Evolutionary conservation across 2,113 vertebrate species (phyloP).

Genomic region (Cercopithecus mona): DNA sequence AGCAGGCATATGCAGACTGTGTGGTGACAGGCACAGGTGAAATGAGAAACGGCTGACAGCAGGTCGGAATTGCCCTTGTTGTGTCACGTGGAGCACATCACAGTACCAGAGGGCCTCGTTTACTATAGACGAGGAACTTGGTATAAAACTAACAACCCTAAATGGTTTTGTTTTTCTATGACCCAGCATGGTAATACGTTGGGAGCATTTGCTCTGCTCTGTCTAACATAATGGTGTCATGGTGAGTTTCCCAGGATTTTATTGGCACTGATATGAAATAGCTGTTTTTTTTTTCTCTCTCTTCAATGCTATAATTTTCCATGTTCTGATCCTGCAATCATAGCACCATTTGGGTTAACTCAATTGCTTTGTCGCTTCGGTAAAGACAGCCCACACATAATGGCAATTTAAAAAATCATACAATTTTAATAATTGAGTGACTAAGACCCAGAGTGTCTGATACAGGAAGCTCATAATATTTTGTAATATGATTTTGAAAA

Average conservation of each 20-base stretch:
- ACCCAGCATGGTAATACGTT: background rate
- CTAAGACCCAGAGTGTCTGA: conserved; percentile 81
- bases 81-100: background rate
- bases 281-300: conserved; percentile 27
- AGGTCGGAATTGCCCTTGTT: background rate
- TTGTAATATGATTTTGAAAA: conserved; percentile 81
- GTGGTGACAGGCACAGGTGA: background rate
- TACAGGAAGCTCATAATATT: conserved; percentile 83
- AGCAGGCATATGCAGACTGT: background rate
- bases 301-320: conserved; percentile 73
- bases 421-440: conserved; percentile 83
- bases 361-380: conserved; percentile 69
- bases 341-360: conserved; percentile 74
- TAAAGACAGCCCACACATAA: conserved; percentile 80
- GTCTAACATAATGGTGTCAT: conserved; percentile 55
- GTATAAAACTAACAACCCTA: background rate
- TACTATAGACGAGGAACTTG: background rate
- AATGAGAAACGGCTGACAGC: background rate
- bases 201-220: conserved; percentile 40
- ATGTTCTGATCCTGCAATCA: conserved; percentile 74
- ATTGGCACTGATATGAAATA: conserved; percentile 62
- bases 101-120: background rate
- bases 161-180: background rate
- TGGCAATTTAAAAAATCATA: conserved; percentile 78
- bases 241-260: conserved; percentile 74